phyloP scores from a whole-genome alignment of 2,113 vertebrate genomes.

The Coptodon bakossiorum region DNA sequence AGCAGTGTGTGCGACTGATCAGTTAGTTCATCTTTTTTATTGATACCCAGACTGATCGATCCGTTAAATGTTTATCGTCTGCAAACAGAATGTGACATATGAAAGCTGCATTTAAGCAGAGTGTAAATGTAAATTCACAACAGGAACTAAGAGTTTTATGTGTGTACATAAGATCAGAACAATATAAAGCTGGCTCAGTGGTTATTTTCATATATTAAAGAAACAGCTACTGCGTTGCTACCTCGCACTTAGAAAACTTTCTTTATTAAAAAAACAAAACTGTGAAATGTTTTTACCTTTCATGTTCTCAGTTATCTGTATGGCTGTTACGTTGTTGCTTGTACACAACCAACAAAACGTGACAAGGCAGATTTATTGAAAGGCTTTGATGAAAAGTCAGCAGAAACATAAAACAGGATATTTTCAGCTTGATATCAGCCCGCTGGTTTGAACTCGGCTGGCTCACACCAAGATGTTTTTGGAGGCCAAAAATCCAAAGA shows the following conservation, averaged over 20 bases:
- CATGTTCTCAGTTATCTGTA: neutral
- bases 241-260: accelerated
- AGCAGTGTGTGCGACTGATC: accelerated
- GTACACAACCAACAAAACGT: neutral
- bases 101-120: neutral
- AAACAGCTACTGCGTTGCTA: neutral
- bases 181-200: neutral
- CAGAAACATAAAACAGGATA: neutral
- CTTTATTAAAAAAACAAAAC: neutral
- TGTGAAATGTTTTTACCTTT: accelerated
- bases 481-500: neutral
- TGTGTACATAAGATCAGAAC: neutral
- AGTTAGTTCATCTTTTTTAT: accelerated
- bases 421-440: neutral
- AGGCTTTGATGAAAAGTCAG: neutral
- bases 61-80: neutral
- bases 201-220: accelerated
- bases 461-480: neutral
- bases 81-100: neutral
- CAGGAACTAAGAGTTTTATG: neutral
- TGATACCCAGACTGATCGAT: neutral
- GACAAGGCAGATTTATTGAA: neutral
- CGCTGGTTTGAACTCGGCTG: accelerated
- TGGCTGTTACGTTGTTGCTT: neutral
- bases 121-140: neutral